A percentile compares a stretch with the other conserved stretches of the same genome.
phyloP scores from a whole-genome alignment of 2,113 vertebrate genomes.

The Etheostoma spectabile region DNA sequence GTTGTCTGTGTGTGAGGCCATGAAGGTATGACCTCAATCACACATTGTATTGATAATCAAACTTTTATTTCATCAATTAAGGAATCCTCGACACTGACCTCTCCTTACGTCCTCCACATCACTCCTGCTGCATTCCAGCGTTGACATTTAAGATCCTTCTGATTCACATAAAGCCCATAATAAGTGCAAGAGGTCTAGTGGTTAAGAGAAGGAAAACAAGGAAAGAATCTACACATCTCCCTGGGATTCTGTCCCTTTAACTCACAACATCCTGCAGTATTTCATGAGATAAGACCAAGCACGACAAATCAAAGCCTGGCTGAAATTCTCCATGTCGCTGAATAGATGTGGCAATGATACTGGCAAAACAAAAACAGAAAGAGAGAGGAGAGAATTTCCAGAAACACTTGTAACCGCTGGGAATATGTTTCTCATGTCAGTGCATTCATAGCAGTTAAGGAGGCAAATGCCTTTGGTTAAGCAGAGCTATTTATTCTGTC shows the following conservation, averaged over 20 bases:
- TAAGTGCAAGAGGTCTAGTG: constrained; percentile 6
- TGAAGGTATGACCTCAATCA: background rate
- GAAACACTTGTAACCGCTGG: constrained; percentile 62
- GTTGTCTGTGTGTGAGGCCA: no score
- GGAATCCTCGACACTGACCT: constrained; percentile 12
- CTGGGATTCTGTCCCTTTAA: constrained; percentile 2
- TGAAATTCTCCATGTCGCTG: background rate
- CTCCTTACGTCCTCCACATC: background rate
- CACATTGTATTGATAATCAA: background rate
- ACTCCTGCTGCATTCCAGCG: constrained; percentile 37
- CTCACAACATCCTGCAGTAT: constrained; percentile 1
- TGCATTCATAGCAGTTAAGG: constrained; percentile 64
- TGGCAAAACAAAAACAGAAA: constrained; percentile 42
- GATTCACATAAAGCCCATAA: constrained; percentile 13
- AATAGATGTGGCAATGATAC: constrained; percentile 19
- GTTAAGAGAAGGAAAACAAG: constrained; percentile 2
- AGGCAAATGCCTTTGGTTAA: constrained; percentile 79
- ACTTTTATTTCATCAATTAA: background rate
- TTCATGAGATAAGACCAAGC: constrained; percentile 25
- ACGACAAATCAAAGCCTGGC: constrained; percentile 21
- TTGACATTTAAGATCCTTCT: constrained; percentile 16
- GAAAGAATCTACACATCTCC: background rate
- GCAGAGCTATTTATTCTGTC: constrained; percentile 76
- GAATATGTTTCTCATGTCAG: constrained; percentile 78
- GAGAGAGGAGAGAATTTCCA: constrained; percentile 39